A percentile compares a stretch with the other conserved stretches of the same genome.
phyloP scores from a whole-genome alignment of 2,113 vertebrate species.

The Corythaeola cristata region DNA sequence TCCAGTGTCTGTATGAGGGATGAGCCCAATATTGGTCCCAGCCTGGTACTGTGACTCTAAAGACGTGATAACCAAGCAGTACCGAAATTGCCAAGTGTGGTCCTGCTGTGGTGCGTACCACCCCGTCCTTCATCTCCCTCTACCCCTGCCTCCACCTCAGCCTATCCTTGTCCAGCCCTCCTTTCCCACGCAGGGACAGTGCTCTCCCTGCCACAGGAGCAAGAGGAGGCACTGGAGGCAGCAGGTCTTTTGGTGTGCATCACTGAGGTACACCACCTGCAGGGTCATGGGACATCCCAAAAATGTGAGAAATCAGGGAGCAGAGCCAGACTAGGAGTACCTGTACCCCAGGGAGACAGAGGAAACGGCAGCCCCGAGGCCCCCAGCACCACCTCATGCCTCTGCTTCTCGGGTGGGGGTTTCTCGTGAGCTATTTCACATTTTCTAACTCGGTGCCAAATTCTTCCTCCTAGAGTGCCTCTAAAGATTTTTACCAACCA shows the following conservation, averaged over 20 bases:
- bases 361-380: neutral
- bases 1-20: neutral
- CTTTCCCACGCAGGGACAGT: neutral
- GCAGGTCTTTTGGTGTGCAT: neutral
- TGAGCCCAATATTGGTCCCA: neutral
- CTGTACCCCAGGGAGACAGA: neutral
- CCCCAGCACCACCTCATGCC: neutral
- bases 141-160: neutral
- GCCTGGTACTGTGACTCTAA: neutral
- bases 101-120: neutral
- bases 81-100: neutral
- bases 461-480: neutral
- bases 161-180: neutral
- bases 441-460: neutral
- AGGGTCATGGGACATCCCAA: neutral
- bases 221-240: neutral
- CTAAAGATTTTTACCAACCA: neutral
- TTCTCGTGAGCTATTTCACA: neutral
- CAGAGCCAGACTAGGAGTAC: neutral
- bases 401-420: neutral
- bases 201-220: neutral
- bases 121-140: neutral
- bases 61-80: fast-evolving
- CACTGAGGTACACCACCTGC: neutral
- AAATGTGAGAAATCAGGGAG: neutral